Conservation (phyloP, 2,888 invertebrate species). For the Mythimna vitellina region DNA sequence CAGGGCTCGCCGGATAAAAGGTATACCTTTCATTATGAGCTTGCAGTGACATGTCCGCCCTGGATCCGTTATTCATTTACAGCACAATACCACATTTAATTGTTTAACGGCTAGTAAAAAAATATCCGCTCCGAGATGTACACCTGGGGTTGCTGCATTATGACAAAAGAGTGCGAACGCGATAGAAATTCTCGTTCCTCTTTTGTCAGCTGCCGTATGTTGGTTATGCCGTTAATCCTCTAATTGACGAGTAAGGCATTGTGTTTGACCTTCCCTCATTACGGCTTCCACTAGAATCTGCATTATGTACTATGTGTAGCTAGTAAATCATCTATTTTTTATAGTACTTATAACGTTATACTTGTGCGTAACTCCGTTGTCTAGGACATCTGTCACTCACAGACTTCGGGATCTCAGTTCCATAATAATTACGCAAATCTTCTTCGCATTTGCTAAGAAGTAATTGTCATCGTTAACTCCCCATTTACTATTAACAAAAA, state of each 20-base stretch:
- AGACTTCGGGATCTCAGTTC: conserved; percentile 34
- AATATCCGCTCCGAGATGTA: conserved; percentile 58
- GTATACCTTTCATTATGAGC: conserved; percentile 75
- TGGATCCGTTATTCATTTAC: conserved; percentile 74
- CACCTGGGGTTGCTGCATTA: conserved; percentile 76
- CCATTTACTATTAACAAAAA: neutral
- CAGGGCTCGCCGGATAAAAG: conserved; percentile 86
- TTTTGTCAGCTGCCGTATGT: conserved; percentile 69
- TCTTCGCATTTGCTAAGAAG: conserved; percentile 8
- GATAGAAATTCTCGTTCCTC: conserved; percentile 59
- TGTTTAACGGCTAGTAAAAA: conserved; percentile 65
- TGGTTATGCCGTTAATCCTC: conserved; percentile 73
- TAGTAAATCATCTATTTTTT: conserved; percentile 38
- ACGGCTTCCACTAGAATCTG: conserved; percentile 76
- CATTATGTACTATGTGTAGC: conserved; percentile 42
- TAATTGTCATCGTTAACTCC: neutral
- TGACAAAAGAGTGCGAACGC: conserved; percentile 69
- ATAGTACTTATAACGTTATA: conserved; percentile 26
- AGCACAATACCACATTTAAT: conserved; percentile 75
- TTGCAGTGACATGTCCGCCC: conserved; percentile 77
- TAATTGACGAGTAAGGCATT: conserved; percentile 74
- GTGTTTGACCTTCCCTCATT: conserved; percentile 81
- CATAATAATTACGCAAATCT: conserved; percentile 2
- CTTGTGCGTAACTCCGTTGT: conserved; percentile 31
- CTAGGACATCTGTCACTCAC: conserved; percentile 40